Base-by-base conservation (phyloP, 1,140 invertebrate genomes). In the Temnothorax nylanderi region DNA sequence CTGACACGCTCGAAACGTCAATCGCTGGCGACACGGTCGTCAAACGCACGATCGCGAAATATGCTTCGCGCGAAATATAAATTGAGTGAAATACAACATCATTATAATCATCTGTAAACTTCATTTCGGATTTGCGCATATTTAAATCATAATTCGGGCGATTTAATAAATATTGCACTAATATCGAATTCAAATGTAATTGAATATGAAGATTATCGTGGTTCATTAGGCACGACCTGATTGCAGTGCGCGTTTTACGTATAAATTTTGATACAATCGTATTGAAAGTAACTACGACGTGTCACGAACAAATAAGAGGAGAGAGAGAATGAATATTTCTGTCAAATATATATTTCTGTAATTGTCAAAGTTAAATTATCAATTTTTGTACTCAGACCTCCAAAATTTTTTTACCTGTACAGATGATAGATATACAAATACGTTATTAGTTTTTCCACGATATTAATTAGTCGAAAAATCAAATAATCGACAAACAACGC, bases 141-240 rank as follows among this genome's bases (percentile, higher is more conserved):
- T 71, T 81, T 54, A 60, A 67, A 56, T 81, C 16, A 56, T 71
- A 71, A 81, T 58, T 56, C 65, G 21, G 13, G 8, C 47, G 10
- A 71, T 71, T 81, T 71, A 81, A 81, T 81, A 81, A 71, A 81
- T 81, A 81, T 58, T 44, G 21, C 16, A 18, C 2, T 47, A 71
- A 81, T 81, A 56, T 71, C 11, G 51, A 32, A 44, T 56, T 71
- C 51, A 56, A 56, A 56, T 81, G 49, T 71, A 81, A 81, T 81
- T 71, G 49, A 18, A 81, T 54, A 71, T 56, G 18, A 81, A 81
- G 51, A 81, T 81, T 81, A 81, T 58, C 10, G 18, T 11, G 67
- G 18, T 71, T 81, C 78, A 81, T 81, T 81, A 81, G 34, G 41
- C 37, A 34, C 18, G 34, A 58, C 47, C 62, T 71, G 76, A 58